phyloP scores from a whole-genome alignment of 1,140 invertebrate genomes.

The Pemphigus obesinymphae region DNA sequence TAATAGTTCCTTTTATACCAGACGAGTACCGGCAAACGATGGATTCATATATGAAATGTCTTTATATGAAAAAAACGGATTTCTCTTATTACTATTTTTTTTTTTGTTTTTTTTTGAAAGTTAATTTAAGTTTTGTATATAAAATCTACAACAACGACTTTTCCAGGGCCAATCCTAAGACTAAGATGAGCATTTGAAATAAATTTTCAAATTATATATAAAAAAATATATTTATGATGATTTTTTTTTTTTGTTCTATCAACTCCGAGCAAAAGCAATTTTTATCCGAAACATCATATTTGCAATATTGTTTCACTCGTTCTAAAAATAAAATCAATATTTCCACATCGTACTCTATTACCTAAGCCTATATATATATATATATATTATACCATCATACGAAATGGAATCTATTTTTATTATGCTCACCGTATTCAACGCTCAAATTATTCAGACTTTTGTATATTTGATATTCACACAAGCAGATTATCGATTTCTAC shows the following conservation, averaged over 20 bases:
- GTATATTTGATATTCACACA: not conserved
- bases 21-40: not conserved
- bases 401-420: not conserved
- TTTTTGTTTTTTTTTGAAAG: not conserved
- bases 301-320: slow-evolving; percentile 17
- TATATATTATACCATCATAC: not conserved
- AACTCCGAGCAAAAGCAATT: slow-evolving; percentile 10
- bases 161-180: not conserved
- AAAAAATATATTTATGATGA: slow-evolving; percentile 4
- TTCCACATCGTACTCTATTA: not conserved
- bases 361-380: not conserved
- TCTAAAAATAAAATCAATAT: not conserved
- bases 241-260: slow-evolving; percentile 9
- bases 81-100: not conserved
- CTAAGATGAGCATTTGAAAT: slow-evolving; percentile 11
- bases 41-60: not conserved
- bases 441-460: not conserved
- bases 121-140: slow-evolving; percentile 19
- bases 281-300: not conserved
- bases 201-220: slow-evolving; percentile 16
- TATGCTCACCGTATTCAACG: not conserved
- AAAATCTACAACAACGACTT: not conserved
- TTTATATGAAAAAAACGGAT: not conserved
- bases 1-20: not conserved
- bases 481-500: not conserved